Evolutionary conservation across 2,797 vertebrate species (phyloP).

Genomic region (Chelonia mydas): DNA sequence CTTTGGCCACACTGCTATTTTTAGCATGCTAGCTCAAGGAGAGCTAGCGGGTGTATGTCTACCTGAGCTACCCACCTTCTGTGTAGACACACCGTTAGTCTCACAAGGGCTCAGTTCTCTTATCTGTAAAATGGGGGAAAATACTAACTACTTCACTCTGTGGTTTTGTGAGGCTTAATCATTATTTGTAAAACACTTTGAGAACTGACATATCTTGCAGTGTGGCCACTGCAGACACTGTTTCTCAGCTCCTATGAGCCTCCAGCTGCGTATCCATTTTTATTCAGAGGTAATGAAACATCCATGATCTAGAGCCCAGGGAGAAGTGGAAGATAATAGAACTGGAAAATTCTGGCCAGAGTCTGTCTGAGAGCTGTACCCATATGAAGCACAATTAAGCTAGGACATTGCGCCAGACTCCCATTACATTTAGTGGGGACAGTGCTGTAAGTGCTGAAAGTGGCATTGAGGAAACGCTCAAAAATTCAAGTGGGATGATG

Average conservation of each 20-base stretch:
- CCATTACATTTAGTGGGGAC: background rate
- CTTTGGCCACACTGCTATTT: no score
- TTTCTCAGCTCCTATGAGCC: background rate
- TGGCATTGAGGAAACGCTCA: background rate
- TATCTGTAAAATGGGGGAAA: background rate
- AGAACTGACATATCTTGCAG: background rate
- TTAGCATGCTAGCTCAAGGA: no score
- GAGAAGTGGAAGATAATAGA: constrained; percentile 10
- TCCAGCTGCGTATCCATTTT: background rate
- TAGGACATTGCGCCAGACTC: background rate
- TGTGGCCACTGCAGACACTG: background rate
- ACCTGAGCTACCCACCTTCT: no score
- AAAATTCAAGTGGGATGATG: background rate
- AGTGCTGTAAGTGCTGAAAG: background rate
- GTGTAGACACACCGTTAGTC: no score
- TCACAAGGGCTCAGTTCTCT: background rate
- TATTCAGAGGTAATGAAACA: constrained; percentile 12
- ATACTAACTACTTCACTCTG: fast-evolving
- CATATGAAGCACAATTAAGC: background rate
- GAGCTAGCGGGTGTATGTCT: no score
- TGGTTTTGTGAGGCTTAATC: background rate
- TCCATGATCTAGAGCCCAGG: background rate
- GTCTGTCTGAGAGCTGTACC: background rate
- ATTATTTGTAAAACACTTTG: background rate
- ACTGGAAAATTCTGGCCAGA: background rate